Conservation (phyloP, 53 echinoderm and acorn worm species). For the Arbacia lixula region DNA sequence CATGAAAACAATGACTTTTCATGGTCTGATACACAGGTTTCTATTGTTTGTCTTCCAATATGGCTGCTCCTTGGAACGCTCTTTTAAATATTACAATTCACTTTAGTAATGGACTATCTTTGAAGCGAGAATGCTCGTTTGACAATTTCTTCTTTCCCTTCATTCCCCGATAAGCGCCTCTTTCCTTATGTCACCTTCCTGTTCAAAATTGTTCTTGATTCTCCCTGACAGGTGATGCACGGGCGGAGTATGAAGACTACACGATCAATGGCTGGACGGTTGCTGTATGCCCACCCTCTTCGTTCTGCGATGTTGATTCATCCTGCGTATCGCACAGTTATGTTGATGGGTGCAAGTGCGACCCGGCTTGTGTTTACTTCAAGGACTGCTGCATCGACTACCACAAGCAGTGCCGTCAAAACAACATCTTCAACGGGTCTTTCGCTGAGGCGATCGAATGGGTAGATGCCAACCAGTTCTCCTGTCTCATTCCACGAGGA, state of each 20-base stretch:
- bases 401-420: not conserved
- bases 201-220: too few species aligned
- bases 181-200: too few species aligned
- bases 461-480: not conserved
- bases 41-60: too few species aligned
- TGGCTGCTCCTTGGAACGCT: too few species aligned
- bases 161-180: too few species aligned
- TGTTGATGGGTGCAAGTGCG: not conserved
- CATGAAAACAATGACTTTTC: too few species aligned
- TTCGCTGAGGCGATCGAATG: not conserved
- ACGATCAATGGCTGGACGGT: constrained; percentile 14
- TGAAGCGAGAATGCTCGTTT: too few species aligned
- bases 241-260: not conserved
- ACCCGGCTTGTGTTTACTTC: constrained; percentile 10
- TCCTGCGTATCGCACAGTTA: not conserved
- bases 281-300: not conserved
- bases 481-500: not conserved
- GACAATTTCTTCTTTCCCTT: too few species aligned
- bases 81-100: too few species aligned
- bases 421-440: not conserved
- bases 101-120: too few species aligned
- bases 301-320: not conserved
- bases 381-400: constrained; percentile 21
- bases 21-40: too few species aligned
- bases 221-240: too few species aligned